Percentiles rank a stretch among this genome's conserved stretches.
Conservation (phyloP, 2,797 vertebrate genomes). For the Psittacula derbiana region DNA sequence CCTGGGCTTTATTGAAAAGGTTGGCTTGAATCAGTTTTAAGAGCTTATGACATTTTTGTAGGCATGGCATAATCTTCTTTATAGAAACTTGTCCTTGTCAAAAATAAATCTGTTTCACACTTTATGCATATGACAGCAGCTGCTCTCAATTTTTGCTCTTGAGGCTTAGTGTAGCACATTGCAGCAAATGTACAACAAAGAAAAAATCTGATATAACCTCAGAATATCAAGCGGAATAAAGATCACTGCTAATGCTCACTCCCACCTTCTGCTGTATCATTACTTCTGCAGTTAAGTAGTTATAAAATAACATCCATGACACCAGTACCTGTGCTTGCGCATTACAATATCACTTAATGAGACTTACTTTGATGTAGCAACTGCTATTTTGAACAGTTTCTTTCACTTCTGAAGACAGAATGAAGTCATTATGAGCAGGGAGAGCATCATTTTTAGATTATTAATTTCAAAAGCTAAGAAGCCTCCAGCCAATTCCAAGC, state of each 20-base stretch:
- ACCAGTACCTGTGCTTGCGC: constrained; percentile 63
- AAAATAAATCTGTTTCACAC: constrained; percentile 39
- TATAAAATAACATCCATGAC: constrained; percentile 59
- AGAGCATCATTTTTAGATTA: constrained; percentile 58
- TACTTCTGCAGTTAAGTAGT: constrained; percentile 62
- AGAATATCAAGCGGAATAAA: constrained; percentile 51
- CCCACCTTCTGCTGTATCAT: constrained; percentile 68
- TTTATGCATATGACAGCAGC: constrained; percentile 39
- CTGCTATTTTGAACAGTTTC: constrained; percentile 57
- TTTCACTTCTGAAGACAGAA: constrained; percentile 60
- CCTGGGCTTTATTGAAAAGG: neutral
- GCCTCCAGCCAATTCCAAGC: constrained; percentile 2
- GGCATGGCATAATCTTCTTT: constrained; percentile 7
- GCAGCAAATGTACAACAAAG: constrained; percentile 61
- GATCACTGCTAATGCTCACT: constrained; percentile 62
- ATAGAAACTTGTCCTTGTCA: constrained; percentile 49
- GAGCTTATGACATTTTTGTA: constrained; percentile 6
- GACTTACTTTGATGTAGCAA: constrained; percentile 37
- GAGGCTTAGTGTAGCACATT: constrained; percentile 34
- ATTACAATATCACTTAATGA: constrained; percentile 71
- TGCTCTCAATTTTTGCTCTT: constrained; percentile 50
- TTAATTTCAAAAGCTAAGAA: constrained; percentile 61
- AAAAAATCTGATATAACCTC: constrained; percentile 36
- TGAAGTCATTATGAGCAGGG: constrained; percentile 5
- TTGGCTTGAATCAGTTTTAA: neutral